phyloP scores from a whole-genome alignment of 2,888 invertebrate genomes.

The Cosmia trapezina region DNA sequence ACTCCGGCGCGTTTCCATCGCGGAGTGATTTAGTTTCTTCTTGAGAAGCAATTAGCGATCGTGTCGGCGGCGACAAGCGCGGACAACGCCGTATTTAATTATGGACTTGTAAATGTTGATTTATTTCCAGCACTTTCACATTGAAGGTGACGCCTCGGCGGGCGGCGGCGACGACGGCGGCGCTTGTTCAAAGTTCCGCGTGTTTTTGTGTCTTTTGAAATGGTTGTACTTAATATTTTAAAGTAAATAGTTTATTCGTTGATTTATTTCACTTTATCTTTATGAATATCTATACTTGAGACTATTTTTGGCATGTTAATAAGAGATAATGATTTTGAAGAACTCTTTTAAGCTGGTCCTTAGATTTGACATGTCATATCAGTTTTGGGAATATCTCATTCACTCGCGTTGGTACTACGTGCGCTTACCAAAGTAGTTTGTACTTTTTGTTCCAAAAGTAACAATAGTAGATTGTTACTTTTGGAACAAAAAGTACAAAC shows the following conservation, averaged over 20 bases:
- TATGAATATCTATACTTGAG: neutral
- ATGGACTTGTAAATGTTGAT: constrained; percentile 48
- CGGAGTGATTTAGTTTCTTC: constrained; percentile 62
- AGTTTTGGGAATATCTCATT: too few species aligned
- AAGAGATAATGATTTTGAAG: too few species aligned
- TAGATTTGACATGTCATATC: too few species aligned
- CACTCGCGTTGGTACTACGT: too few species aligned
- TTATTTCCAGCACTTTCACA: constrained; percentile 35
- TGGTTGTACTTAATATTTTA: neutral
- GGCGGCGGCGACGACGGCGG: too few species aligned
- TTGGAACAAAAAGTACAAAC: too few species aligned
- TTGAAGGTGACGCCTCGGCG: neutral
- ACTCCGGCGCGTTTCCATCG: constrained; percentile 33
- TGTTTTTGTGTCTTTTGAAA: constrained; percentile 12
- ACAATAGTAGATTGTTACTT: too few species aligned
- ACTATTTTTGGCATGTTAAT: too few species aligned
- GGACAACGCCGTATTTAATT: constrained; percentile 49
- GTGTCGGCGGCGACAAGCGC: constrained; percentile 37
- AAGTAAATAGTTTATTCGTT: neutral
- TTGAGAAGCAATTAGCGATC: constrained; percentile 60
- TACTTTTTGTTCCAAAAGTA: too few species aligned
- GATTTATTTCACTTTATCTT: constrained; percentile 2
- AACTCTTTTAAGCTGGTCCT: too few species aligned
- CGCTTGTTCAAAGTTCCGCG: constrained; percentile 13
- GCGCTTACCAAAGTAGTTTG: too few species aligned